Base-by-base conservation (phyloP, 2,113 vertebrate species). In the Centropus unirufus region DNA sequence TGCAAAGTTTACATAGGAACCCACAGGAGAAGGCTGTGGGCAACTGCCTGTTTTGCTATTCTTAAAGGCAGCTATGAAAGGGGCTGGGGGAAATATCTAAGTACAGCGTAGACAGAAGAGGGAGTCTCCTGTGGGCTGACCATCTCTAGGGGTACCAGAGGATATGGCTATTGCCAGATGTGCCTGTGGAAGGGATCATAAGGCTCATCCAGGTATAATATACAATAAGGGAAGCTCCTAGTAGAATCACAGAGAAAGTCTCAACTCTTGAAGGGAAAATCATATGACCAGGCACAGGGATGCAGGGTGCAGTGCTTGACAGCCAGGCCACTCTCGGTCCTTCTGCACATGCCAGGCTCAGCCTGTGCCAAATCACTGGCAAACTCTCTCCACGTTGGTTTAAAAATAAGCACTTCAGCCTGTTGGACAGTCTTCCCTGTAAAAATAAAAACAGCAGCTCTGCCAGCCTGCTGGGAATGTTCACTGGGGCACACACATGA, bases 381-480 rank as follows among this genome's bases (percentile, higher is more conserved):
- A 34, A 59, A 81, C 32, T 5, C 70, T 52, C 58, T 51, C 51
- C 1, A 2, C 2, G 29, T 2, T 1, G 3, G 12, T 73, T 83
- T 92, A 69, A 95, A 94, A 93, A 91, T 66, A 80, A 90, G 63
- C 39, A 8, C 32, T 44, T 14, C 89, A 23, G 64, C 73, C 88
- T 36, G 63, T 3, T 19, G 86, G 89, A 24, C 70, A 5, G 64
- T 29, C 54, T 66, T 42, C 57, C 87, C 54, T 2, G 77, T 47
- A 49, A 94, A 94, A 93, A 95, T 1, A 86, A 96, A 68, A 6
- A 9, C 40, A 19, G 66, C 67, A 12, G 90, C 55, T 47, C 83
- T 17, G 87, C n/a, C 70, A 44, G 76, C 77, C 42, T 46, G 63
- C 75, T 2, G 18, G 64, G 64, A 55, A 52, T 5, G 3, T 54